These are phyloP conservation scores for Mastomys coucha DNA, from an alignment of 2,113 vertebrate genomes.

Conservation along the genomic window DNA sequence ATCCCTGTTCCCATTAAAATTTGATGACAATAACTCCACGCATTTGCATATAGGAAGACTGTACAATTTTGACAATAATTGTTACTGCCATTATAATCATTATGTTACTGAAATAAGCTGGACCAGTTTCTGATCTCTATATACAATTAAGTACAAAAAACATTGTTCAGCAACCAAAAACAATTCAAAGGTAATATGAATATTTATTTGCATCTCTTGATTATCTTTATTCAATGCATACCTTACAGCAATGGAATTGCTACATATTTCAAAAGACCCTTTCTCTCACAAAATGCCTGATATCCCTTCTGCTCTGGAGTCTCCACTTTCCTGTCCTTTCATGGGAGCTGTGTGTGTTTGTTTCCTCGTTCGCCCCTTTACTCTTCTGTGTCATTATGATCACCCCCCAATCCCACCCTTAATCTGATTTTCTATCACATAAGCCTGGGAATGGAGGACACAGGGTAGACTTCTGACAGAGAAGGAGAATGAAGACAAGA, in stretches of 20 bases:
- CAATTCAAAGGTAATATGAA: neutral
- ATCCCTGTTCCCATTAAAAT: neutral
- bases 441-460: neutral
- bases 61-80: neutral
- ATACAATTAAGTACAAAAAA: neutral
- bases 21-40: neutral
- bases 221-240: neutral
- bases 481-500: neutral
- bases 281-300: neutral
- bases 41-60: neutral
- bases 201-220: neutral
- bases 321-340: neutral
- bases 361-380: neutral
- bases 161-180: neutral
- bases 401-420: no score
- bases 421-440: neutral
- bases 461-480: neutral
- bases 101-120: neutral
- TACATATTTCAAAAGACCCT: neutral
- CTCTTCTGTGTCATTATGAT: neutral
- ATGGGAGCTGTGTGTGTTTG: neutral
- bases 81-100: neutral
- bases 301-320: neutral
- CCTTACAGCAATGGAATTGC: neutral
- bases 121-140: neutral